phyloP scores from a whole-genome alignment of 53 echinoderm and acorn worm genomes.

The Astropecten irregularis region DNA sequence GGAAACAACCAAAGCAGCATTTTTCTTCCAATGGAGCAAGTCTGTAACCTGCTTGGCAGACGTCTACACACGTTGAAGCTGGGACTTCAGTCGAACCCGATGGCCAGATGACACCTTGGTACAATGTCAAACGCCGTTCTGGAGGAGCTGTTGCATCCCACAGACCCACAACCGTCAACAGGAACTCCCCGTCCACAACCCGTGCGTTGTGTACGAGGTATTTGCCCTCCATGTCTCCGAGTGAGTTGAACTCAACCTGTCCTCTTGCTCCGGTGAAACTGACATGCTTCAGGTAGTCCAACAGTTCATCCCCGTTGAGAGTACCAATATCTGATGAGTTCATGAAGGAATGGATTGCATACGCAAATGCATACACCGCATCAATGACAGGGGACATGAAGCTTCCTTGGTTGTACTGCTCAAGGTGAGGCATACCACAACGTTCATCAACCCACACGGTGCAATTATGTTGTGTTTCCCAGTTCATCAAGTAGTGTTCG shows the following conservation, averaged over 20 bases:
- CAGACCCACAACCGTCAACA: no score
- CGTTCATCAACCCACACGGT: not conserved
- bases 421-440: not conserved
- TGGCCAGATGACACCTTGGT: constrained; percentile 31
- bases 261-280: constrained; percentile 32
- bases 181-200: no score
- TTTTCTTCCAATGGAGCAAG: constrained; percentile 44
- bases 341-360: constrained; percentile 30
- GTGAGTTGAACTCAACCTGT: constrained; percentile 11
- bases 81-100: not conserved
- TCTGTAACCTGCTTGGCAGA: constrained; percentile 46
- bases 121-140: constrained; percentile 23
- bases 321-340: not conserved
- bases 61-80: constrained; percentile 69
- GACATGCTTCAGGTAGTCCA: constrained; percentile 13
- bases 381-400: constrained; percentile 37
- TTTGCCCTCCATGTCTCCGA: constrained; percentile 37
- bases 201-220: not conserved
- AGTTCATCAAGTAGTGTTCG: constrained; percentile 8
- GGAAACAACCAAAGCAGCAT: constrained; percentile 80
- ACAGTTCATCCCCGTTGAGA: constrained; percentile 15
- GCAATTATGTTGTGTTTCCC: constrained; percentile 19
- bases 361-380: constrained; percentile 78
- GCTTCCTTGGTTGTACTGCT: not conserved
- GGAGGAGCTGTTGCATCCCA: no score